phyloP scores from a whole-genome alignment of 2,888 invertebrate genomes.

The Thereva unica region DNA sequence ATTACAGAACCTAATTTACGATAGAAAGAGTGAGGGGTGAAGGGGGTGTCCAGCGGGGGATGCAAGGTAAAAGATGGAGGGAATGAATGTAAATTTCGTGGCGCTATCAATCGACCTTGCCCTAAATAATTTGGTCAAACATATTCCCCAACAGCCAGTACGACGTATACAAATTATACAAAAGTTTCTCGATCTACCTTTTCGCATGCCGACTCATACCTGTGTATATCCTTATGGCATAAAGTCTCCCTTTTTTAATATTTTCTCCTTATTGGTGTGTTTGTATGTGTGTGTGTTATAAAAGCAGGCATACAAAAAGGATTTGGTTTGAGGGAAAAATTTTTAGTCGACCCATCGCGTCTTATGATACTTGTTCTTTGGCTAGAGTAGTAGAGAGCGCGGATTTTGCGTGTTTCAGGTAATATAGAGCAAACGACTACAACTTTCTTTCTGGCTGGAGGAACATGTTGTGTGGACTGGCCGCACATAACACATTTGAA shows the following conservation, averaged over 20 bases:
- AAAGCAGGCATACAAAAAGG: not conserved
- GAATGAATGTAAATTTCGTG: too few relatives aligned
- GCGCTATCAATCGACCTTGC: slow-evolving; percentile 38
- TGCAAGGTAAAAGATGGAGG: not conserved
- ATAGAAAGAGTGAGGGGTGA: slow-evolving; percentile 23
- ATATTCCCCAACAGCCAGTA: slow-evolving; percentile 7
- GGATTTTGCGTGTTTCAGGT: slow-evolving; percentile 40
- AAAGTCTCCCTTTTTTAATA: not conserved
- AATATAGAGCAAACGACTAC: not conserved
- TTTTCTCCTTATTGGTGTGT: slow-evolving; percentile 5
- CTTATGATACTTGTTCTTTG: not conserved
- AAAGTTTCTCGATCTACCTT: too few relatives aligned
- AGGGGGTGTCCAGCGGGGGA: not conserved
- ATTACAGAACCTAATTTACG: slow-evolving; percentile 27
- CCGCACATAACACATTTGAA: slow-evolving; percentile 8
- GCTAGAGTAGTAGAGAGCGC: slow-evolving; percentile 24
- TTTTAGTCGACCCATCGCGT: too few relatives aligned
- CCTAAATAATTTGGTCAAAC: slow-evolving; percentile 40
- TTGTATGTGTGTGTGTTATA: not conserved
- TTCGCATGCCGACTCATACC: not conserved
- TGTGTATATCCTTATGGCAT: not conserved
- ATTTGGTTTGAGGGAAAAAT: slow-evolving; percentile 19
- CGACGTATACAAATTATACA: slow-evolving; percentile 11
- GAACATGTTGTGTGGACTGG: not conserved
- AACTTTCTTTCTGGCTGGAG: not conserved